Evolutionary conservation across 2,797 vertebrate genomes (phyloP).

Genomic region (Sebastes reedi): DNA sequence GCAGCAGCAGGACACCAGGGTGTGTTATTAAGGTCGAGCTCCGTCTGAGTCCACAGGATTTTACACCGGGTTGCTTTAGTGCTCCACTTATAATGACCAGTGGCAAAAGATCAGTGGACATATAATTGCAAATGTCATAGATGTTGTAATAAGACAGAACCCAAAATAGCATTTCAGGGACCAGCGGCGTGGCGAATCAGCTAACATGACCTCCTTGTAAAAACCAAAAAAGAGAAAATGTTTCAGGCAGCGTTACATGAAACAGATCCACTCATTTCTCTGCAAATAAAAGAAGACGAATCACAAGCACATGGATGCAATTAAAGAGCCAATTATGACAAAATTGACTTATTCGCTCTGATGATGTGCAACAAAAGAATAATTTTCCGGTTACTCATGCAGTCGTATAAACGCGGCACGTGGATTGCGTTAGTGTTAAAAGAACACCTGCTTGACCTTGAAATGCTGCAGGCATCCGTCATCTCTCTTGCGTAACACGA

Average conservation of each 20-base stretch:
- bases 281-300: conserved; percentile 27
- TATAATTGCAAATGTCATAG: conserved; percentile 72
- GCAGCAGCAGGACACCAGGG: conserved; percentile 67
- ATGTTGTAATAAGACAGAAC: conserved; percentile 60
- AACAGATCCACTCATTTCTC: neutral
- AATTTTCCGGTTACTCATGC: conserved; percentile 63
- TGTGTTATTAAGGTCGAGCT: conserved; percentile 75
- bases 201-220: conserved; percentile 36
- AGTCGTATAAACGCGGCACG: conserved; percentile 47
- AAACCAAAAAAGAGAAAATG: conserved; percentile 34
- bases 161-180: conserved; percentile 55
- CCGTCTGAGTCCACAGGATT: conserved; percentile 64
- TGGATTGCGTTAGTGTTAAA: conserved; percentile 48
- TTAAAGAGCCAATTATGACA: conserved; percentile 54
- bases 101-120: conserved; percentile 58
- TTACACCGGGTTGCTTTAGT: conserved; percentile 49
- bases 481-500: conserved; percentile 16
- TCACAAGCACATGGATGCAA: conserved; percentile 46
- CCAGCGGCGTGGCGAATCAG: conserved; percentile 15
- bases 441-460: conserved; percentile 70
- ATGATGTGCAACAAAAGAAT: conserved; percentile 56
- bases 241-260: conserved; percentile 26
- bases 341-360: conserved; percentile 31
- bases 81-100: conserved; percentile 64
- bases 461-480: conserved; percentile 27